Evolutionary conservation across 2,888 invertebrate species (phyloP), one percentile per base, ranked within the genome.

Genomic region (Epistrophe grossulariae): DNA sequence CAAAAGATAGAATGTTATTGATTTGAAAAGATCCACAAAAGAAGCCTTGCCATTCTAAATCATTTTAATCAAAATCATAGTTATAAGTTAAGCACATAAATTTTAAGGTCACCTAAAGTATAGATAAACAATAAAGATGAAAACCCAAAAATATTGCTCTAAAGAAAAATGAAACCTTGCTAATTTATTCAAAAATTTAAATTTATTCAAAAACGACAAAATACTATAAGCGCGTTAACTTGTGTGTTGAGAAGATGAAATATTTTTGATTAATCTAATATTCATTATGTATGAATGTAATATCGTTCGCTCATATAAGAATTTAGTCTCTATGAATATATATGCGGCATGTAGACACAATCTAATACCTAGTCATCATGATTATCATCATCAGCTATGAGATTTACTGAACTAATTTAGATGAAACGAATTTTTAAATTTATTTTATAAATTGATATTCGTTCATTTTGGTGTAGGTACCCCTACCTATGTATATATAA

Each of bases 351-450:
- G 24, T 5, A 52, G 7, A 52, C 11, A 8, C 11, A 28, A 55
- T 15, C 55, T 52, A n/a, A 15, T 15, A 43, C 70, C 1, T 43
- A 17, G 24, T 24, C 24, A 24, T 24, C 52, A 50, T 60, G 70
- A 50, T n/a, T n/a, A 8, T 60, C 52, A 50, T 60, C 78, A 50
- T 62, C 50, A 57, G 28, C 64, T 31, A 50, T 38, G 64, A 87
- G 76, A 87, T 83, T 83, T 79, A 83, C 83, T 79, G 79, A 74
- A 87, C 87, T 83, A 71, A 87, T 74, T 87, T 74, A 83, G 87
- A 87, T 79, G 83, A 87, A 87, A 83, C 72, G 83, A 78, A 70
- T 68, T 55, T 45, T 68, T 73, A 72, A 60, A 35, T 60, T 62
- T 62, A 40, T 43, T 43, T 38, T 62, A 15, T 24, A 40, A 62